A percentile compares a stretch with the other conserved stretches of the same genome.
Evolutionary conservation across 2,888 invertebrate species (phyloP).

Genomic region (Eumacrocentrus americanus): DNA sequence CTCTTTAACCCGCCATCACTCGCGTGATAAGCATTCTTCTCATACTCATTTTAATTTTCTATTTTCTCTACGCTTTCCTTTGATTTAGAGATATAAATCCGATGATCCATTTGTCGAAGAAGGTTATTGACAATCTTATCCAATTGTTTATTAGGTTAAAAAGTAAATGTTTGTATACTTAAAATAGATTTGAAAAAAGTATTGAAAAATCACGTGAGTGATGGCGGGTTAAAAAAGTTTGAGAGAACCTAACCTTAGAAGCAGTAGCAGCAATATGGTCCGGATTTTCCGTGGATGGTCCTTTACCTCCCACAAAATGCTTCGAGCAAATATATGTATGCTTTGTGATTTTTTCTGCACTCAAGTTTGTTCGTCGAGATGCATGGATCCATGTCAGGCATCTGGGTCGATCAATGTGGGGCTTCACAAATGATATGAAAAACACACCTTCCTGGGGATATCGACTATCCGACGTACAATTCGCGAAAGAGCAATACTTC

Average conservation of each 20-base stretch:
- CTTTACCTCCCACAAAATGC: constrained; percentile 17
- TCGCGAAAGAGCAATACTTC: constrained; percentile 7
- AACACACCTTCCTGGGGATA: neutral
- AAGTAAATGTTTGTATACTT: too few species aligned
- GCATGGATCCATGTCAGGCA: constrained; percentile 10
- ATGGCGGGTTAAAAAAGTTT: too few species aligned
- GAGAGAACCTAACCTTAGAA: constrained; percentile 2
- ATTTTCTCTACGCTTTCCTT: too few species aligned
- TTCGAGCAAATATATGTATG: constrained; percentile 13
- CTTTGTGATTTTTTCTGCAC: neutral
- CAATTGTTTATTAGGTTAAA: too few species aligned
- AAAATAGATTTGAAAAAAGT: too few species aligned
- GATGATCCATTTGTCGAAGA: too few species aligned
- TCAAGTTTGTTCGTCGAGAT: constrained; percentile 1
- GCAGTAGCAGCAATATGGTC: constrained; percentile 3
- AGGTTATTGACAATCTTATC: too few species aligned
- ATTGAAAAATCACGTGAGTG: too few species aligned
- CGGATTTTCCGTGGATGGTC: constrained; percentile 13
- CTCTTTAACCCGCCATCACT: too few species aligned
- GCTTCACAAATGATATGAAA: constrained; percentile 12
- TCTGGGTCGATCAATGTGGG: constrained; percentile 2
- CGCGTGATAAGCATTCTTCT: too few species aligned
- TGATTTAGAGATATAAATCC: too few species aligned
- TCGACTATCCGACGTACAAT: constrained; percentile 7
- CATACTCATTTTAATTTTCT: too few species aligned